Conservation (phyloP, 2,888 invertebrate genomes). For the Panzeria rudis region DNA sequence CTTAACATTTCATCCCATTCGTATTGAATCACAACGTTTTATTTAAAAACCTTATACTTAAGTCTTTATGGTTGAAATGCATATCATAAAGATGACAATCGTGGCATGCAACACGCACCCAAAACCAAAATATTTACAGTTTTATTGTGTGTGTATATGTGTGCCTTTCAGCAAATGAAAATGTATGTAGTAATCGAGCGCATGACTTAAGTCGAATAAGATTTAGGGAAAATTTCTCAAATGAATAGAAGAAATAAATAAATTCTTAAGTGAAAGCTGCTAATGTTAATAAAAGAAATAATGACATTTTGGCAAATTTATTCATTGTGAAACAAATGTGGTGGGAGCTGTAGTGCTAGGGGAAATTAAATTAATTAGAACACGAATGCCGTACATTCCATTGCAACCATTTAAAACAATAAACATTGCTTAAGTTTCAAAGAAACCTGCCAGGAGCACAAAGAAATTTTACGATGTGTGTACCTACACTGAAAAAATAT, state of each 20-base stretch:
- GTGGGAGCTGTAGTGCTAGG: not conserved
- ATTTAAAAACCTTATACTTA: slow-evolving; percentile 43
- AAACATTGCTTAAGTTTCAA: no score
- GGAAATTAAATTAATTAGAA: not conserved
- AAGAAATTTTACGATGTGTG: no score
- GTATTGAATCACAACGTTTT: slow-evolving; percentile 28
- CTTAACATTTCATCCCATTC: slow-evolving; percentile 8
- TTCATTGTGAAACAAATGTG: not conserved
- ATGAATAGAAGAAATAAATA: slow-evolving; percentile 16
- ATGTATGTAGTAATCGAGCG: slow-evolving; percentile 45
- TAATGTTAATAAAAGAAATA: slow-evolving; percentile 31
- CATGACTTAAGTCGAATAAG: slow-evolving; percentile 36
- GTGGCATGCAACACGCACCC: slow-evolving; percentile 67
- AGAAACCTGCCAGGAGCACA: no score
- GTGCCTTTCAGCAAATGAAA: not conserved
- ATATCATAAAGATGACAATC: slow-evolving; percentile 69
- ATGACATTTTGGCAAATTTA: slow-evolving; percentile 22
- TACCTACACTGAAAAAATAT: no score
- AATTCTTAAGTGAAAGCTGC: slow-evolving; percentile 36
- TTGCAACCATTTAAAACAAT: no score
- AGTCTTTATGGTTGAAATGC: slow-evolving; percentile 67
- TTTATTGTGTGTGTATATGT: not conserved
- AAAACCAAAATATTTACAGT: slow-evolving; percentile 61
- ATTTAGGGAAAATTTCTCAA: slow-evolving; percentile 36
- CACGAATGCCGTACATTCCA: no score